Conservation (phyloP, 2,113 vertebrate species). For the Sardina pilchardus region DNA sequence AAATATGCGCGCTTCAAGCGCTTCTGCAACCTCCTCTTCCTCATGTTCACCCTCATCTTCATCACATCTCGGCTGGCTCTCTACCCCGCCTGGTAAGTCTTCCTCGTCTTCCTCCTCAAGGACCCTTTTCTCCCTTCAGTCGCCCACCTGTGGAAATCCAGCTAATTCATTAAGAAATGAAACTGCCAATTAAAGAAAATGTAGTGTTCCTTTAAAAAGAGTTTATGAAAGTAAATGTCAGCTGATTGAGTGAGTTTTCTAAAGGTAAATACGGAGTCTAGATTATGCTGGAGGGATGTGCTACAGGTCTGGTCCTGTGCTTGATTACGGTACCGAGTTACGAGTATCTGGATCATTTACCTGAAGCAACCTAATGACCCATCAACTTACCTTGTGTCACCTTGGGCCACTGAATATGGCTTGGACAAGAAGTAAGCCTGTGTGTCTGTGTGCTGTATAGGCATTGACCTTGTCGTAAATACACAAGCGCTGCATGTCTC, state of each 20-base stretch:
- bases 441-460: not conserved
- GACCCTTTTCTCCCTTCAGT: not conserved
- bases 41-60: conserved; percentile 86
- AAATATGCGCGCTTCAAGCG: conserved; percentile 96
- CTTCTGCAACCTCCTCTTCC: conserved; percentile 87
- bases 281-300: too few relatives aligned
- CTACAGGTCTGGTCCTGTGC: not conserved
- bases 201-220: too few relatives aligned
- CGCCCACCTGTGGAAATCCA: too few relatives aligned
- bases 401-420: too few relatives aligned
- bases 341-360: not conserved
- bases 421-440: too few relatives aligned
- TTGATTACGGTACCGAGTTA: not conserved
- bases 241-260: too few relatives aligned
- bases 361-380: not conserved
- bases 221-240: too few relatives aligned
- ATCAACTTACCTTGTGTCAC: too few relatives aligned
- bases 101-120: too few relatives aligned
- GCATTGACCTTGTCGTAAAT: not conserved
- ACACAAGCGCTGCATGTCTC: not conserved
- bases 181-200: too few relatives aligned
- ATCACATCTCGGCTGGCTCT: conserved; percentile 84
- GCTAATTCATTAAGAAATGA: too few relatives aligned
- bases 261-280: too few relatives aligned
- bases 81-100: conserved; percentile 89